Base-by-base conservation (phyloP, 2,797 vertebrate genomes). In the Pampus argenteus region DNA sequence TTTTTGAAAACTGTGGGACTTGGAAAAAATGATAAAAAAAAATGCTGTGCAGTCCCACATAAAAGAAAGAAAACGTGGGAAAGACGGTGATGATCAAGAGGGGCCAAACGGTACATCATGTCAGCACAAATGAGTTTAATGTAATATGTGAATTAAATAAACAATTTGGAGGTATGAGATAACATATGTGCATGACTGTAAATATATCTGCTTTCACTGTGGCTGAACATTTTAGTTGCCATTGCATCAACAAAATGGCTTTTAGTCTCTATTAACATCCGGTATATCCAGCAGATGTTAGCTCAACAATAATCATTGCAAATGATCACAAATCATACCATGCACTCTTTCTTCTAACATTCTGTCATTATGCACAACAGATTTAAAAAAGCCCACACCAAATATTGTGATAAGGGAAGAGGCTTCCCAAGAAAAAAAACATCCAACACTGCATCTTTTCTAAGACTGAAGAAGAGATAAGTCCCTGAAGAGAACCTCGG, bases 391-490 rank as follows among this genome's bases (percentile, higher is more conserved):
- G 36, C 29, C 38, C 34, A 52, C 66, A 67, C 9, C 64, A 69
- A 79, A 80, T 78, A 74, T 74, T 70, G 60, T 29, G 38, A 66
- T 40, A 57, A 61, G 47, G 49, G 64, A 5, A 38, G 57, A 56
- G 13, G 36, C 55, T 52, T 59, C 44, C 38, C 38, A 42, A 36
- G 62, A 79, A 66, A 81, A 58, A 71, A 38, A 54, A 49, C 78
- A 71, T 63, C 63, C 66, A 57, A 59, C 77, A 79, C 71, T 9
- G 28, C 58, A 47, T 78, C 74, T 64, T 81, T 58, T 78, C 62
- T 48, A 45, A 76, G 72, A 79, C 62, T 45, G 74, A 45, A 44
- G 71, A 75, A 71, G 74, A 71, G 78, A 50, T 49, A 81, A 78
- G 63, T 87, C 81, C 73, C 66, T 6, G 18, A 75, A 72, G 64